A percentile compares a stretch with the other conserved stretches of the same genome.
Conservation (phyloP, 1,140 invertebrate genomes). For the Antheraea mylitta region DNA sequence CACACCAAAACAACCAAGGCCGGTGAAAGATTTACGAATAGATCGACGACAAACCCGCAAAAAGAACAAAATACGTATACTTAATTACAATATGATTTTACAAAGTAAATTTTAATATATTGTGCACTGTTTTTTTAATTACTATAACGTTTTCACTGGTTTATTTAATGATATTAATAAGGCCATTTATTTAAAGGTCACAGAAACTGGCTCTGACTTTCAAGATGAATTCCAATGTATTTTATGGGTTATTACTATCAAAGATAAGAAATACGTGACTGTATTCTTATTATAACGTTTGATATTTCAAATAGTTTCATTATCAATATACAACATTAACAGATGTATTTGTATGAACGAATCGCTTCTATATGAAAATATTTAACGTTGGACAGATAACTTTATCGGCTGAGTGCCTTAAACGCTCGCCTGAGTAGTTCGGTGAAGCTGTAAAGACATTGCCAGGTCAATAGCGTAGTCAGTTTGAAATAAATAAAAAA, state of each 20-base stretch:
- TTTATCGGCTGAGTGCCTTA: no score
- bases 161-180: slow-evolving; percentile 54
- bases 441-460: no score
- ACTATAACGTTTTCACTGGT: slow-evolving; percentile 35
- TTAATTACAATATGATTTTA: no score
- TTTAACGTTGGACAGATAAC: no score
- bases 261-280: slow-evolving; percentile 32
- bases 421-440: no score
- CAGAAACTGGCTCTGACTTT: slow-evolving; percentile 51
- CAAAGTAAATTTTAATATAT: neutral
- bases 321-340: neutral
- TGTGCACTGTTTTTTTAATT: slow-evolving; percentile 10
- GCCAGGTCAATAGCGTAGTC: no score
- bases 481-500: no score
- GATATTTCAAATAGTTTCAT: slow-evolving; percentile 6
- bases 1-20: no score
- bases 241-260: slow-evolving; percentile 38
- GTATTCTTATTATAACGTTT: slow-evolving; percentile 8
- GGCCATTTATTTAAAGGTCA: slow-evolving; percentile 68
- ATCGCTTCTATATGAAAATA: neutral
- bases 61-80: no score
- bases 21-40: no score
- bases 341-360: neutral
- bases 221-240: slow-evolving; percentile 42
- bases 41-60: no score